phyloP scores from a whole-genome alignment of 2,888 invertebrate species.

The Drosophila histrio region DNA sequence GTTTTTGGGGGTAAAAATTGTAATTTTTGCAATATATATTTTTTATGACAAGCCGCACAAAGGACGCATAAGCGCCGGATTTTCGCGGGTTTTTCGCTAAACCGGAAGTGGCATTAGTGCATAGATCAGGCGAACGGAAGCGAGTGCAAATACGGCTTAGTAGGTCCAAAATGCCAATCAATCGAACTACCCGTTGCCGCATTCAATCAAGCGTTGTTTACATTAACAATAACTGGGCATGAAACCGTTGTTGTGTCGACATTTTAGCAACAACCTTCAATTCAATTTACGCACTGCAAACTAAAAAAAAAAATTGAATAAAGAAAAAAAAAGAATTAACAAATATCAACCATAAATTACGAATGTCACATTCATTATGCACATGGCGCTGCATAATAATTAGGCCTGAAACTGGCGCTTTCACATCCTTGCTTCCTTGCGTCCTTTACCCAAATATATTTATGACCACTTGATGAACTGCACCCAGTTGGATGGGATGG shows the following conservation, averaged over 20 bases:
- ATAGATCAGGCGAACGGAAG: slow-evolving; percentile 15
- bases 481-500: slow-evolving; percentile 47
- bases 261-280: slow-evolving; percentile 56
- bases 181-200: slow-evolving; percentile 20
- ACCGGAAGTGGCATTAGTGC: slow-evolving; percentile 67
- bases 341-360: slow-evolving; percentile 81
- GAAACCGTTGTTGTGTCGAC: slow-evolving; percentile 81
- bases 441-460: slow-evolving; percentile 59
- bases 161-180: slow-evolving; percentile 39
- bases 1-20: slow-evolving; percentile 59
- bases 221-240: slow-evolving; percentile 80
- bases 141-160: slow-evolving; percentile 38
- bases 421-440: neutral
- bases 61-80: slow-evolving; percentile 55
- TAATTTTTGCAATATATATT: slow-evolving; percentile 49
- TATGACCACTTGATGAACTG: slow-evolving; percentile 80
- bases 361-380: slow-evolving; percentile 82
- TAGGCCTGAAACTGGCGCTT: slow-evolving; percentile 52
- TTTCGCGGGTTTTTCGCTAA: slow-evolving; percentile 68
- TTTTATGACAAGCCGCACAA: slow-evolving; percentile 49
- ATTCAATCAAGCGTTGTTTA: slow-evolving; percentile 71
- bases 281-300: slow-evolving; percentile 51
- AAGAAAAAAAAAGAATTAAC: slow-evolving; percentile 48
- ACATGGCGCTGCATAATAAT: slow-evolving; percentile 80
- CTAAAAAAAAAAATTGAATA: slow-evolving; percentile 13